phyloP scores from a whole-genome alignment of 1,140 invertebrate species.

The Hydropsyche tenuis region DNA sequence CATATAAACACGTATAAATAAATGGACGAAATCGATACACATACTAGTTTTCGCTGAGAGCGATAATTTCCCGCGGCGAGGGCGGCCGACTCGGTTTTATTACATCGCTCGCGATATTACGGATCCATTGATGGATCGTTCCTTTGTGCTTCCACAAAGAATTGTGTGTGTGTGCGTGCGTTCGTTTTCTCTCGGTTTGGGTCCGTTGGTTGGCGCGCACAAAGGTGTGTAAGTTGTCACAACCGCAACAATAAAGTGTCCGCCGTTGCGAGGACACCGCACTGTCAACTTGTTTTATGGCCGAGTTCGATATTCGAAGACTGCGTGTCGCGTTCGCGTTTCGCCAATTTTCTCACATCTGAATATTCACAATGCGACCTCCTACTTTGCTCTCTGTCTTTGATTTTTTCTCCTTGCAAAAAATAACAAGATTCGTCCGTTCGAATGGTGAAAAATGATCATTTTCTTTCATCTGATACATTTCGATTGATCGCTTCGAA shows the following conservation, averaged over 20 bases:
- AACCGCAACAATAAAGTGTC: constrained; percentile 43
- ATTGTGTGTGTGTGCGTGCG: neutral
- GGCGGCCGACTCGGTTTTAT: constrained; percentile 4
- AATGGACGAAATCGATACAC: too few species aligned
- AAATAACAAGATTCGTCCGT: too few species aligned
- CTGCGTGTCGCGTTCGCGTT: neutral
- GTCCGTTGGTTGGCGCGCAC: constrained; percentile 1
- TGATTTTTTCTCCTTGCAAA: too few species aligned
- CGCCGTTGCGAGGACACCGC: constrained; percentile 15
- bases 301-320: constrained; percentile 30
- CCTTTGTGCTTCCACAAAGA: constrained; percentile 27
- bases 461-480: too few species aligned
- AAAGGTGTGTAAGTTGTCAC: constrained; percentile 40
- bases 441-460: too few species aligned
- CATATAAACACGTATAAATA: too few species aligned
- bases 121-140: constrained; percentile 31
- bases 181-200: too few species aligned
- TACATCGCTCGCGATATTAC: constrained; percentile 11
- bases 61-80: constrained; percentile 2
- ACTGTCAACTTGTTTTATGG: constrained; percentile 45
- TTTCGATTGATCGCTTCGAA: too few species aligned
- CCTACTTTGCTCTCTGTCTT: constrained; percentile 1
- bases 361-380: constrained; percentile 3
- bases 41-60: neutral
- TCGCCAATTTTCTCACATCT: constrained; percentile 1